phyloP scores from a whole-genome alignment of 2,888 invertebrate species.

The Rhorus exstirpatorius region DNA sequence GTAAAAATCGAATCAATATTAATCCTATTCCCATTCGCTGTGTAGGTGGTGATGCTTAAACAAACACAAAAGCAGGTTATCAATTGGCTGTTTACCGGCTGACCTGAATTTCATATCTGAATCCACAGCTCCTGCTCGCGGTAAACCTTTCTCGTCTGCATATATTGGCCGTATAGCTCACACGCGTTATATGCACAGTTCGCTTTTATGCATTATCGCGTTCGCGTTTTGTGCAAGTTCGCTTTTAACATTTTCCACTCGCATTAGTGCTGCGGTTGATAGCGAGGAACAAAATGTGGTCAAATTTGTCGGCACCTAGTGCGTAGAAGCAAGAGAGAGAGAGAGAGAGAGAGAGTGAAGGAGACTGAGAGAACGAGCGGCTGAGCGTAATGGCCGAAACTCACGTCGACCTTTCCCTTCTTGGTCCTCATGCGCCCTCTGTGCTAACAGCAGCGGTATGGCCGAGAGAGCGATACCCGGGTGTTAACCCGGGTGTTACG shows the following conservation, averaged over 20 bases:
- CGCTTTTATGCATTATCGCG: background rate
- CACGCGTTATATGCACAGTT: conserved; percentile 12
- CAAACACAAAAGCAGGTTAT: background rate
- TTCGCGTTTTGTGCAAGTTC: too few relatives aligned
- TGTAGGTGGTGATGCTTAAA: conserved; percentile 2
- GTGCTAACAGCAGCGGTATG: conserved; percentile 51
- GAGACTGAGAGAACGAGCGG: conserved; percentile 53
- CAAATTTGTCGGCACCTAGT: conserved; percentile 75
- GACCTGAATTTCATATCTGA: conserved; percentile 33
- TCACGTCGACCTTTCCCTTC: conserved; percentile 26
- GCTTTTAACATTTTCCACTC: conserved; percentile 75
- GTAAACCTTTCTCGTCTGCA: conserved; percentile 6
- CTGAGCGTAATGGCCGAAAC: conserved; percentile 69
- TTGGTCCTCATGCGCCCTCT: background rate
- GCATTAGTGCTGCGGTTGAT: conserved; percentile 80
- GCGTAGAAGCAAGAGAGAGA: conserved; percentile 44
- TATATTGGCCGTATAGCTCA: conserved; percentile 7
- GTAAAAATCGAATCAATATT: background rate
- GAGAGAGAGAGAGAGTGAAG: conserved; percentile 12
- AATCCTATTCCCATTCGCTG: background rate
- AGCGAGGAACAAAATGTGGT: conserved; percentile 79
- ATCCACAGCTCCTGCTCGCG: conserved; percentile 3
- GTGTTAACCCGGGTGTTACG: conserved; percentile 60
- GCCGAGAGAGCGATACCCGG: conserved; percentile 56
- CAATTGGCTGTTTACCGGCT: conserved; percentile 25